phyloP scores from a whole-genome alignment of 2,888 invertebrate genomes.

The Thysanoteuthis rhombus region DNA sequence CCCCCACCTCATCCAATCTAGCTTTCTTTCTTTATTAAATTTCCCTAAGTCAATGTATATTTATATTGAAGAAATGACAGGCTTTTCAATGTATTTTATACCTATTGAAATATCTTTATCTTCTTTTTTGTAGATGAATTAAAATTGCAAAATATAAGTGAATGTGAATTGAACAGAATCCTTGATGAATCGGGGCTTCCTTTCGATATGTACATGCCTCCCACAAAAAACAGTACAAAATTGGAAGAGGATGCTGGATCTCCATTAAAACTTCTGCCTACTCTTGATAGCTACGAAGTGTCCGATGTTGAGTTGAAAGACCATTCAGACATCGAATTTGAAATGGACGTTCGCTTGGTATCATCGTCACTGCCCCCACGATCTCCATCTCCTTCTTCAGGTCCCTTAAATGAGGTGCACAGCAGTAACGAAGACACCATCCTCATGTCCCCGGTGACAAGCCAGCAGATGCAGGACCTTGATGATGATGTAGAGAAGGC shows the following conservation, averaged over 20 bases:
- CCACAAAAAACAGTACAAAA: background rate
- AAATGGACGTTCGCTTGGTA: background rate
- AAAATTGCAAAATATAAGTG: background rate
- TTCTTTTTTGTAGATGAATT: background rate
- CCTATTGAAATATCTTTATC: background rate
- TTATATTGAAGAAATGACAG: too few relatives aligned
- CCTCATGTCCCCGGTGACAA: conserved; percentile 12
- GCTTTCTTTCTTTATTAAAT: too few relatives aligned
- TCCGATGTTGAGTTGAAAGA: background rate
- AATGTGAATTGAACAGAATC: background rate
- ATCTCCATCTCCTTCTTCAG: background rate
- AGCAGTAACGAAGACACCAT: conserved; percentile 12
- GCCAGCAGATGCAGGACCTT: background rate
- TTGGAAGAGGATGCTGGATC: background rate
- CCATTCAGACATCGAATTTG: background rate
- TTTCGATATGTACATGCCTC: background rate
- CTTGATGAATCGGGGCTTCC: background rate
- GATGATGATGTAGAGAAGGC: background rate
- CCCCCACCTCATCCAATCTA: too few relatives aligned
- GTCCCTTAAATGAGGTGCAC: background rate
- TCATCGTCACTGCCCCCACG: background rate
- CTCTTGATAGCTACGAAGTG: background rate
- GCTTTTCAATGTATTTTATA: too few relatives aligned
- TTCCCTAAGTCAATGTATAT: too few relatives aligned
- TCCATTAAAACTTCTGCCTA: background rate